These are phyloP conservation scores for Nycticryphes semicollaris DNA, from an alignment of 2,113 vertebrate species.

Conservation along the genomic window DNA sequence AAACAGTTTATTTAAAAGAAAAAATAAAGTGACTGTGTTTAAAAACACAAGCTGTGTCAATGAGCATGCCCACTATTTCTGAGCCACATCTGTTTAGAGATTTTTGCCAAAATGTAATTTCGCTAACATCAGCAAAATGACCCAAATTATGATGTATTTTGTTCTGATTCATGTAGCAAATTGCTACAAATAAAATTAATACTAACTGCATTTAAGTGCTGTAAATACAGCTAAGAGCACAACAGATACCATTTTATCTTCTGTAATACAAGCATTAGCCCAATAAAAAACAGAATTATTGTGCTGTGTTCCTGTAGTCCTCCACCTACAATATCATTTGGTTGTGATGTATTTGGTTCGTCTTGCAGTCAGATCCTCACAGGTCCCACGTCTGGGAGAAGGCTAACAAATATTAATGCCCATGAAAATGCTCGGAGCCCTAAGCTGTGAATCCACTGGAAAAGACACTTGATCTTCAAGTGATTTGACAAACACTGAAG, in stretches of 20 bases:
- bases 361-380: not conserved
- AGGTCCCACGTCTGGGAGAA: not conserved
- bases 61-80: not conserved
- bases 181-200: not conserved
- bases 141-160: not conserved
- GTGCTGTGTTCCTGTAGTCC: not conserved
- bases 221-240: not conserved
- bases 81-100: not conserved
- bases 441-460: not conserved
- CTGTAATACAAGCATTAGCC: not conserved
- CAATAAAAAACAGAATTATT: not conserved
- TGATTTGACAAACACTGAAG: not conserved
- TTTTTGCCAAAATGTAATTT: not conserved
- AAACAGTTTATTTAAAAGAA: not conserved
- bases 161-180: not conserved
- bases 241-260: not conserved
- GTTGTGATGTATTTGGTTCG: not conserved
- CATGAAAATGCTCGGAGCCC: not conserved
- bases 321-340: not conserved
- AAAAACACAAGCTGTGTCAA: not conserved
- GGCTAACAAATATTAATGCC: not conserved
- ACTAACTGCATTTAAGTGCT: not conserved
- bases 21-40: not conserved
- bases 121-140: not conserved
- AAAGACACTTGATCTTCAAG: not conserved